A percentile compares a stretch with the other conserved stretches of the same genome.
Evolutionary conservation across 2,888 invertebrate species (phyloP).

Genomic region (Acleris emargana): DNA sequence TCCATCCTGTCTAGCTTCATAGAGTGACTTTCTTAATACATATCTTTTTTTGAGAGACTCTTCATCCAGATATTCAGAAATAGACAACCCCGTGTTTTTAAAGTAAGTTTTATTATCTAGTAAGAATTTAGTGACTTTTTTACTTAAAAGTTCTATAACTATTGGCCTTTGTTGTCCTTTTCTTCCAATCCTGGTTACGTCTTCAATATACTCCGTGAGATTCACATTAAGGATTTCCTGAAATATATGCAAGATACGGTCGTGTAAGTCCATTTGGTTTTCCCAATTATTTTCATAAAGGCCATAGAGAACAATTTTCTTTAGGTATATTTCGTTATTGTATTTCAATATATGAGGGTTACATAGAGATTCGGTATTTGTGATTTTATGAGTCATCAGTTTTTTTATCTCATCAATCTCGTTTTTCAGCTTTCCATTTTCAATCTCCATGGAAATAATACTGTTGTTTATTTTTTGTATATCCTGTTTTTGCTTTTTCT

Average conservation of each 20-base stretch:
- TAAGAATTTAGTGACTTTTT: slow-evolving; percentile 3
- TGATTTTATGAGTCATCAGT: background rate
- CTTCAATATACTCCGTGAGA: background rate
- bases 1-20: no score
- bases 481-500: background rate
- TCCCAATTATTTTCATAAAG: background rate
- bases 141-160: slow-evolving; percentile 2
- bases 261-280: background rate
- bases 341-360: background rate
- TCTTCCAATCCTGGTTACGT: background rate
- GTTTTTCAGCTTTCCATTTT: background rate
- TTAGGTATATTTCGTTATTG: background rate
- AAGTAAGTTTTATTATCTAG: background rate
- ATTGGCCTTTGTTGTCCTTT: slow-evolving; percentile 2
- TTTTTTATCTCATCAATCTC: background rate
- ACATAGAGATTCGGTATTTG: no score
- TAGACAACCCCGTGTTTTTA: slow-evolving; percentile 1
- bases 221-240: background rate
- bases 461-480: background rate
- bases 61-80: no score
- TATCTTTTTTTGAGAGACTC: no score
- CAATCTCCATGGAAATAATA: background rate
- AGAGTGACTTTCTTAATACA: no score
- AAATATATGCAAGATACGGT: background rate
- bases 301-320: background rate